A percentile compares a stretch with the other conserved stretches of the same genome.
Evolutionary conservation across 1,140 invertebrate species (phyloP).

Genomic region (Bombus consobrinus): DNA sequence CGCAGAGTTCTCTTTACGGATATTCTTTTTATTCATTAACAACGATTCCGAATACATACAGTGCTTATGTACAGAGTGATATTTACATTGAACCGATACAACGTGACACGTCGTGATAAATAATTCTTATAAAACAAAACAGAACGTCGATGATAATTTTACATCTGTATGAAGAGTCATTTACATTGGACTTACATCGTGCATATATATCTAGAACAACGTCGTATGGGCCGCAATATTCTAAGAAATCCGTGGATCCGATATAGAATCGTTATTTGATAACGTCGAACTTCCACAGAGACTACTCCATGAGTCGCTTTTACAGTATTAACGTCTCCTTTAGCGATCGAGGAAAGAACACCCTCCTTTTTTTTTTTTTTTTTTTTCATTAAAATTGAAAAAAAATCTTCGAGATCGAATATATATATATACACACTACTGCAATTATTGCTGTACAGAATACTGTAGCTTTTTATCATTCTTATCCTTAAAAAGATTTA

Average conservation of each 20-base stretch:
- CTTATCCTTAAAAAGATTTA: constrained; percentile 2
- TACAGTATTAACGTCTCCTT: neutral
- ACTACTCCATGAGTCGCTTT: neutral
- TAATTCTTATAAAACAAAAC: constrained; percentile 74
- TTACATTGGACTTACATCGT: constrained; percentile 56
- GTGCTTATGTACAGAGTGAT: constrained; percentile 78
- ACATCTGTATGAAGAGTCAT: constrained; percentile 38
- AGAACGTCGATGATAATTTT: constrained; percentile 56
- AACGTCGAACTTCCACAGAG: neutral
- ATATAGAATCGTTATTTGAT: neutral
- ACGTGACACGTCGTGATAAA: constrained; percentile 73
- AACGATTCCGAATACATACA: constrained; percentile 77
- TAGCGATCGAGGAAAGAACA: neutral
- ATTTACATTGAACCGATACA: constrained; percentile 76
- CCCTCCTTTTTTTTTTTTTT: neutral
- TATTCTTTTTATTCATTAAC: constrained; percentile 80
- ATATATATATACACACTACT: constrained; percentile 67
- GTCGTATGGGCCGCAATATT: constrained; percentile 12
- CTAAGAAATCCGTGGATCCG: constrained; percentile 1
- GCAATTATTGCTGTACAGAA: constrained; percentile 74
- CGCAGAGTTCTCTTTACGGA: constrained; percentile 36
- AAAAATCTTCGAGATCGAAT: neutral
- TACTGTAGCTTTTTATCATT: constrained; percentile 59
- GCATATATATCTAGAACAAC: constrained; percentile 49
- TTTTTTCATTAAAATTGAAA: neutral